Evolutionary conservation across 1,140 invertebrate species (phyloP), one percentile per base, ranked within the genome.

Genomic region (Hyphantria cunea): DNA sequence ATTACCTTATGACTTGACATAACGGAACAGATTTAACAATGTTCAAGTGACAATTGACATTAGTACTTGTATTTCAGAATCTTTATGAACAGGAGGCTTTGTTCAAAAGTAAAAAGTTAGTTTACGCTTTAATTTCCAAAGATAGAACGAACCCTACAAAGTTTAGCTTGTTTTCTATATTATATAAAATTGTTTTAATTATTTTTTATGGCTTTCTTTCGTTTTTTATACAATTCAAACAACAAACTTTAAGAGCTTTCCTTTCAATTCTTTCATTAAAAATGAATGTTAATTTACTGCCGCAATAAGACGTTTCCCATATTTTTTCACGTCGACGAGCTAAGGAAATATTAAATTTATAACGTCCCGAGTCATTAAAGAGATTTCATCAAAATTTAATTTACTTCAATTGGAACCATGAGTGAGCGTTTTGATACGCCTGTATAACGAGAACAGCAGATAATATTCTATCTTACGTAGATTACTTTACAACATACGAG

Each of bases 321-420:
- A 68, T 64, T 69, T 66, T 70, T 72, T 72, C 45, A 53, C 34
- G 63, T 53, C 39, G 39, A 49, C 17, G 37, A 58, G 25, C 45
- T 32, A 44, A 61, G 55, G 59, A 61, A 69, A 66, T 69, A 72
- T 72, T 68, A 70, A 70, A 66, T 63, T 66, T 62, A 65, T 66
- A 64, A 64, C 42, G 49, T 64, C 50, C 51, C 8, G 53, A 67
- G 64, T 50, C 61, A 66, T 72, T 72, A 64, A 52, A 55, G 52
- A 48, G 49, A 54, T 62, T 66, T 66, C 66, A 53, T 65, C 66
- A 72, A 69, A 50, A 72, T 66, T 72, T 64, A 72, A 72, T 72
- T 69, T 72, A 58, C 58, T 60, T 68, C 65, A 62, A 71, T 71
- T 56, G 64, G 37, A 67, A 72, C n/a, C 62, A 59, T 64, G 70